Base-by-base conservation (phyloP, 2,113 vertebrate species). In the Anolis sagrei region DNA sequence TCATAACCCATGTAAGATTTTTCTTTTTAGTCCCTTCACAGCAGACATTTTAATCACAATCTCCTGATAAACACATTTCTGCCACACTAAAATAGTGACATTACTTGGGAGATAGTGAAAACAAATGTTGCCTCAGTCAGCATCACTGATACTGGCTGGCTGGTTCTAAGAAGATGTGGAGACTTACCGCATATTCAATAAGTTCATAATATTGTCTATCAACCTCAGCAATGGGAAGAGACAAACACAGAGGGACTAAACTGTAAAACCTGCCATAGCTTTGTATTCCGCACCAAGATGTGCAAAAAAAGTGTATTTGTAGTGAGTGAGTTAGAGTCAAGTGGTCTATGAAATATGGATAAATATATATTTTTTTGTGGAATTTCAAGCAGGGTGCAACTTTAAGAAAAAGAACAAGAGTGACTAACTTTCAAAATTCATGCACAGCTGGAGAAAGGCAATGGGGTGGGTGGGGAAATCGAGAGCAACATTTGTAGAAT, bases 241-340 rank as follows among this genome's bases (percentile, higher is more conserved):
- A 83, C 13, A 72, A 18, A 36, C 21, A 74, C 72, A 74, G 27
- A 87, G 88, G 16, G 39, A 73, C 87, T 34, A 89, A 79, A 92
- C 48, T 86, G 9, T 82, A 49, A 69, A 77, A 61, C 19, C 54
- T 64, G 27, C 2, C 29, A 10, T 68, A 9, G 27, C 58, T 49
- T 51, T 32, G 2, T n/a, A 79, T 51, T 36, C 81, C 49, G 44
- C 6, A 72, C 16, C 54, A 58, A 82, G 5, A 1, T 21, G 80
- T 9, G 34, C 39, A 78, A 11, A 85, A 85, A 48, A 69, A 9
- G 73, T n/a, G 85, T 1, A 23, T 18, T 68, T 16, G 27, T 25
- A 49, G 18, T 16, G 72, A 82, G 75, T 39, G 8, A 77, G 73
- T 5, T 9, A 85, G 49, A 73, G 21, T 7, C 25, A 36, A 39